A percentile compares a stretch with the other conserved stretches of the same genome.
Evolutionary conservation across 2,113 vertebrate species (phyloP).

Genomic region (Tichodroma muraria): DNA sequence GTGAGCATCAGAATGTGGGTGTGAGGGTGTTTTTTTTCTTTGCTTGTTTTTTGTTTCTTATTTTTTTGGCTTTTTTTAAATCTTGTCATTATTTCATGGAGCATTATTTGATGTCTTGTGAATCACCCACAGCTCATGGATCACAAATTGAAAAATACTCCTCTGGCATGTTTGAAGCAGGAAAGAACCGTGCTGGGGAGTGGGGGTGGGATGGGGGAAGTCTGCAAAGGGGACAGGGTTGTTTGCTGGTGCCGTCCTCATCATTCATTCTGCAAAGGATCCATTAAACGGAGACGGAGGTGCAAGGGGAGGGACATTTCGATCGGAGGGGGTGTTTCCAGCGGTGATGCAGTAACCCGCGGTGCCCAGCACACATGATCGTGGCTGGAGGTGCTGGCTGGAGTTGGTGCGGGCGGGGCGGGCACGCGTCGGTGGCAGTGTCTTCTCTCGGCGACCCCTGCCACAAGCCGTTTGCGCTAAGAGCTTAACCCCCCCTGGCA

Average conservation of each 20-base stretch:
- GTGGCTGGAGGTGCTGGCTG: rapidly evolving
- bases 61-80: neutral
- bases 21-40: neutral
- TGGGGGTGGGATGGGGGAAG: neutral
- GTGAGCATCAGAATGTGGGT: conserved; percentile 28
- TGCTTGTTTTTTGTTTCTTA: neutral
- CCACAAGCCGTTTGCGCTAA: neutral
- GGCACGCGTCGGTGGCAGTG: rapidly evolving
- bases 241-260: neutral
- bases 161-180: neutral
- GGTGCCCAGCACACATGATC: rapidly evolving
- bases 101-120: conserved; percentile 36
- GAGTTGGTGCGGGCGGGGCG: too few relatives aligned
- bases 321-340: neutral
- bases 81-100: conserved; percentile 24
- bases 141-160: conserved; percentile 37
- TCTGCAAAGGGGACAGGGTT: neutral
- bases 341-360: neutral
- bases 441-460: rapidly evolving
- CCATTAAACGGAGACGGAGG: neutral
- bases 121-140: conserved; percentile 30
- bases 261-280: neutral
- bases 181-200: neutral
- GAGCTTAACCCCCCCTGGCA: neutral
- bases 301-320: neutral